A percentile compares a stretch with the other conserved stretches of the same genome.
phyloP scores from a whole-genome alignment of 2,797 vertebrate genomes.

The Cossypha polioptera region DNA sequence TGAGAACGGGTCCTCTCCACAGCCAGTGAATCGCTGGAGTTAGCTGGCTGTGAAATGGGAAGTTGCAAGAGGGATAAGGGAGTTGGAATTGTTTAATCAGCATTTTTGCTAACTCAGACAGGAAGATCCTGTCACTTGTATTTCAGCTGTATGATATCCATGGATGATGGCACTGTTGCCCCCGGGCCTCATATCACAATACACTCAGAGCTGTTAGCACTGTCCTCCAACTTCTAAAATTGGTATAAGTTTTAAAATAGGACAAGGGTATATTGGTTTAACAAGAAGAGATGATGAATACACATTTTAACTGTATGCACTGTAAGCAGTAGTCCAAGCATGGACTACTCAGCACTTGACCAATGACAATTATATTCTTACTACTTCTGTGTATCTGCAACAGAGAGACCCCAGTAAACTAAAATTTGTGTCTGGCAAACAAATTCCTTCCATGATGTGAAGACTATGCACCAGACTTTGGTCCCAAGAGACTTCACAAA shows the following conservation, averaged over 20 bases:
- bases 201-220: background rate
- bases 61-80: background rate
- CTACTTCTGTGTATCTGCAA: background rate
- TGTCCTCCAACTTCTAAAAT: background rate
- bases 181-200: background rate
- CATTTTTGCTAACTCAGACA: slow-evolving; percentile 6
- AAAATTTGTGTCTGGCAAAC: background rate
- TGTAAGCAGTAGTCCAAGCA: background rate
- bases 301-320: background rate
- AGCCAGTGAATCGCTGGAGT: background rate
- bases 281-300: background rate
- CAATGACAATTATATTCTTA: background rate
- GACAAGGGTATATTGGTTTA: background rate
- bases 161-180: background rate
- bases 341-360: background rate
- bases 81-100: slow-evolving; percentile 22
- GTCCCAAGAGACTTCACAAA: background rate
- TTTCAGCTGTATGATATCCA: background rate
- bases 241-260: background rate
- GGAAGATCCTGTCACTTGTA: background rate
- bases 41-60: slow-evolving; percentile 54
- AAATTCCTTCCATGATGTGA: background rate
- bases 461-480: background rate
- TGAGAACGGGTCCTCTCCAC: background rate
- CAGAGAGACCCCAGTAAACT: background rate